A percentile compares a stretch with the other conserved stretches of the same genome.
Evolutionary conservation across 1,140 invertebrate species (phyloP).

Genomic region (Zaprionus taronus): DNA sequence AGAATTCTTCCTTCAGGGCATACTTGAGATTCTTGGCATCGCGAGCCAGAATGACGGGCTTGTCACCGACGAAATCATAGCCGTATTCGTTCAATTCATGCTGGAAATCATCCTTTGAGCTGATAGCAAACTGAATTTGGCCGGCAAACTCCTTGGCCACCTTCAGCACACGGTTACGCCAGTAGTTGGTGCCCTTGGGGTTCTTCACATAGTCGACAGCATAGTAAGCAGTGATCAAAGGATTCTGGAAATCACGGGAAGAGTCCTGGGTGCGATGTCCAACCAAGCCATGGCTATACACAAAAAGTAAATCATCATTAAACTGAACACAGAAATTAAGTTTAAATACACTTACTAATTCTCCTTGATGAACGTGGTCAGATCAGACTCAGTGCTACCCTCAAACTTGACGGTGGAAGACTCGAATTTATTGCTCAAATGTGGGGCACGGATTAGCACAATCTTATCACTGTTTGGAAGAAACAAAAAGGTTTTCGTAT

Average conservation of each 20-base stretch:
- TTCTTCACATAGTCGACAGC: constrained; percentile 98
- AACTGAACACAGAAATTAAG: background rate
- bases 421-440: constrained; percentile 96
- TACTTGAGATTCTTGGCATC: constrained; percentile 95
- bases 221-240: constrained; percentile 96
- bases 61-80: constrained; percentile 94
- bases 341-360: constrained; percentile 91
- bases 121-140: constrained; percentile 94
- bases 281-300: constrained; percentile 93
- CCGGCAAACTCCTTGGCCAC: constrained; percentile 94
- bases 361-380: constrained; percentile 92
- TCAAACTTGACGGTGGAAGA: constrained; percentile 89
- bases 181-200: constrained; percentile 99
- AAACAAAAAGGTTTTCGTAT: constrained; percentile 20
- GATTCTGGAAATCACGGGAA: constrained; percentile 93
- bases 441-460: constrained; percentile 94
- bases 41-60: constrained; percentile 94
- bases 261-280: constrained; percentile 95
- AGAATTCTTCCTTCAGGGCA: constrained; percentile 95
- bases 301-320: constrained; percentile 40
- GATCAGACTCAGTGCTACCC: constrained; percentile 88
- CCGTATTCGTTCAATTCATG: constrained; percentile 97
- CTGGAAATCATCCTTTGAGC: constrained; percentile 96
- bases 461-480: constrained; percentile 89
- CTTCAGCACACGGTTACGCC: constrained; percentile 98